Evolutionary conservation across 2,113 vertebrate genomes (phyloP).

Genomic region (Holacanthus passer): DNA sequence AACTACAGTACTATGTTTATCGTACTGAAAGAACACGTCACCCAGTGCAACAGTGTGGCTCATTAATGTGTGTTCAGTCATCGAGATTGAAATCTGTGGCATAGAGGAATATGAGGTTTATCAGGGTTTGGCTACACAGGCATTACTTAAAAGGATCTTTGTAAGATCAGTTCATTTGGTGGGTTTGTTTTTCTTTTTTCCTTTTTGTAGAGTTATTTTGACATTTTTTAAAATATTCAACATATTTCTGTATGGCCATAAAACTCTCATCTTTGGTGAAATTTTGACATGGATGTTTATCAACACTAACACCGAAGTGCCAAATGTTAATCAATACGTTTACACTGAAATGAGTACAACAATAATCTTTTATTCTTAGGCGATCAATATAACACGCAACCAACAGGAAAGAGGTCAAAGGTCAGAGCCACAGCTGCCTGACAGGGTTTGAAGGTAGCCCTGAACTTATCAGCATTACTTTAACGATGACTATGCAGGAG

Average conservation of each 20-base stretch:
- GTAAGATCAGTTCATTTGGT: no score
- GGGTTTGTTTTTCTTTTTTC: no score
- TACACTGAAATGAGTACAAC: background rate
- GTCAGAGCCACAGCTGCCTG: conserved; percentile 17
- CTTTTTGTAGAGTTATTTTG: no score
- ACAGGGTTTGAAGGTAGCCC: background rate
- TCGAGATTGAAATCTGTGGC: background rate
- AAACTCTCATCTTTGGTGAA: background rate
- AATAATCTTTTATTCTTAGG: background rate
- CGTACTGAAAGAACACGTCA: background rate
- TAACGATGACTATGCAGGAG: conserved; percentile 1
- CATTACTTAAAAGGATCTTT: no score
- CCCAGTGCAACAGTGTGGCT: background rate
- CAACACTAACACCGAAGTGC: background rate
- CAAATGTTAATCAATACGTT: background rate
- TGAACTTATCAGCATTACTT: background rate
- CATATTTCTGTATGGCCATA: background rate
- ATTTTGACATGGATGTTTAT: background rate
- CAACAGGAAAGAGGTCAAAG: conserved; percentile 4
- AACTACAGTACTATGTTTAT: background rate
- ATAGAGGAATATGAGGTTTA: background rate
- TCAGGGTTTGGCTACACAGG: background rate
- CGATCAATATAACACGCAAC: conserved; percentile 15
- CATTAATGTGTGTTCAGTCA: background rate
- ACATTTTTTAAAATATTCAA: background rate